phyloP scores from a whole-genome alignment of 1,140 invertebrate genomes.

The Nasonia vitripennis region DNA sequence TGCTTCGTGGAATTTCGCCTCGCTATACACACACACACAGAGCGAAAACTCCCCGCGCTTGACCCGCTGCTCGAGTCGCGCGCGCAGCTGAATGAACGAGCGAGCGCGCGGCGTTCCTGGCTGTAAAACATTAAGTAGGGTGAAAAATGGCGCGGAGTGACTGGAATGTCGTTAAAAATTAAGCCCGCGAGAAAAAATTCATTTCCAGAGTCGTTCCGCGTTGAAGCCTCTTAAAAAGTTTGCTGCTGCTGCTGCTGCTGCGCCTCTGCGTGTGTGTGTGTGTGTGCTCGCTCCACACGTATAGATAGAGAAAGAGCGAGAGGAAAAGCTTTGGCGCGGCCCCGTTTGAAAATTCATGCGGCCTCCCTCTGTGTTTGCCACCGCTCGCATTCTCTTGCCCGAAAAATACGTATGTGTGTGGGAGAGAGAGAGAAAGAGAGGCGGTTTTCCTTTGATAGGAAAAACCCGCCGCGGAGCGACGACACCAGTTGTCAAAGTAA shows the following conservation, averaged over 20 bases:
- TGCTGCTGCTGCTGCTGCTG: too few species aligned
- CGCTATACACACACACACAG: too few species aligned
- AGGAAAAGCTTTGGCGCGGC: constrained; percentile 6
- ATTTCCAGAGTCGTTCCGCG: constrained; percentile 21
- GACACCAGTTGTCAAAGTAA: constrained; percentile 10
- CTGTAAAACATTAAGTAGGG: neutral
- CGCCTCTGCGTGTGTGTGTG: too few species aligned
- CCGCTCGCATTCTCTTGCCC: constrained; percentile 3
- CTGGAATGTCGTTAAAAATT: constrained; percentile 30
- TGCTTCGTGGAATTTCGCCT: neutral
- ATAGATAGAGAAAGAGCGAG: neutral
- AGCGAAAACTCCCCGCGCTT: too few species aligned
- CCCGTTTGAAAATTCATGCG: constrained; percentile 25
- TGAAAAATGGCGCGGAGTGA: constrained; percentile 17
- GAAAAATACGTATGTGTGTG: neutral
- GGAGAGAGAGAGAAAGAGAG: too few species aligned
- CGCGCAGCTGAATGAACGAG: constrained; percentile 41
- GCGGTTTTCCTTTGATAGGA: neutral
- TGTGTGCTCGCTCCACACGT: too few species aligned
- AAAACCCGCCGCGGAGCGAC: neutral
- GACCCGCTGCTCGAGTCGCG: neutral
- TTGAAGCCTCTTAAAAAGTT: constrained; percentile 24
- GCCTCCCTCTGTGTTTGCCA: neutral
- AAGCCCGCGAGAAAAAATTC: constrained; percentile 16
- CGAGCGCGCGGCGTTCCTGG: too few species aligned